Evolutionary conservation across 2,113 vertebrate genomes (phyloP).

Genomic region (Hippocampus guttulatus): DNA sequence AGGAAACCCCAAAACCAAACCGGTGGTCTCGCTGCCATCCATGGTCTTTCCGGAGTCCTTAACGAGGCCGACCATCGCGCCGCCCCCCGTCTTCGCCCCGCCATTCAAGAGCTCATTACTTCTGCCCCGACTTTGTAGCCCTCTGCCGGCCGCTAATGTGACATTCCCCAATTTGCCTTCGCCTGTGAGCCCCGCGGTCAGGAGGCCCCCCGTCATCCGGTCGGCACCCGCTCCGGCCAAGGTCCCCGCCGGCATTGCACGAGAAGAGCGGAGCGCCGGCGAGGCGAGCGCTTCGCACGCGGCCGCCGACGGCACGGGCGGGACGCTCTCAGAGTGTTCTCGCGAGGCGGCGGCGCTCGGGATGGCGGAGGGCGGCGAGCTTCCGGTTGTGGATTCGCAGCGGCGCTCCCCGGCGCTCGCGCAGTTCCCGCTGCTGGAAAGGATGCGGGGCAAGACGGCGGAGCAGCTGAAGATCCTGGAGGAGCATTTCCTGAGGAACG

Average conservation of each 20-base stretch:
- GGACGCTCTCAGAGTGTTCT: constrained; percentile 80
- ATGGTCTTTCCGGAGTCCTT: constrained; percentile 63
- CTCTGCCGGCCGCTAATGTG: constrained; percentile 44
- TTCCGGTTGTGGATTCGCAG: constrained; percentile 67
- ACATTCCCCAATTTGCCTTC: constrained; percentile 52
- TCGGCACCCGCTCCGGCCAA: constrained; percentile 50
- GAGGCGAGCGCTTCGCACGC: constrained; percentile 77
- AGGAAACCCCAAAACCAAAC: constrained; percentile 54
- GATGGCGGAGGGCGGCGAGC: constrained; percentile 60
- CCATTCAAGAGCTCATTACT: constrained; percentile 50
- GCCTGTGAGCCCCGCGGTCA: constrained; percentile 38
- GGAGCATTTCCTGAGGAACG: constrained; percentile 86
- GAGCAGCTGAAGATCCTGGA: constrained; percentile 85
- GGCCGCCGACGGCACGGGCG: constrained; percentile 79
- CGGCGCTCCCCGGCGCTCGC: constrained; percentile 69
- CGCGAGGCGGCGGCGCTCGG: too few relatives aligned
- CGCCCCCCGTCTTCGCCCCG: constrained; percentile 51
- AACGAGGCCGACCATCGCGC: constrained; percentile 45
- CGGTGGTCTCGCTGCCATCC: constrained; percentile 50
- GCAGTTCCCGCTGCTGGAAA: constrained; percentile 78
- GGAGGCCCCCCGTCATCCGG: constrained; percentile 75
- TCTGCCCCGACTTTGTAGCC: constrained; percentile 21
- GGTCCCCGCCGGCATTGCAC: constrained; percentile 36
- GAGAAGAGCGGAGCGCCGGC: constrained; percentile 73
- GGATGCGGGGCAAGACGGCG: constrained; percentile 83